Evolutionary conservation across 2,888 invertebrate genomes (phyloP).

Genomic region (Brenthis hecate): DNA sequence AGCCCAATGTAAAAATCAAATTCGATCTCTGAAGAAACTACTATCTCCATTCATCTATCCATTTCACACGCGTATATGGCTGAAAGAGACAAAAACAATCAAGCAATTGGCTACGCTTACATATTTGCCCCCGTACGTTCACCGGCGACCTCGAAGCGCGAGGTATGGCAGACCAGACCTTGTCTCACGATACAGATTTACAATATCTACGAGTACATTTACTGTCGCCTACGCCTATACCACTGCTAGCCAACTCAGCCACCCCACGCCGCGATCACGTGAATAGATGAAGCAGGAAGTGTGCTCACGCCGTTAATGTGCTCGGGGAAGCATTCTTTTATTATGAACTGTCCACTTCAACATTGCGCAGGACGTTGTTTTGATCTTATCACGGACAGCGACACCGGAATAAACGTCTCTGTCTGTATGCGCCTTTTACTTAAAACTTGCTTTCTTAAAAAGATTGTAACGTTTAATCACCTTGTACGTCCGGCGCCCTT

Average conservation of each 20-base stretch:
- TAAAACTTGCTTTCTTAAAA: neutral
- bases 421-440: neutral
- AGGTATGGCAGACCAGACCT: conserved; percentile 65
- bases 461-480: no score
- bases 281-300: conserved; percentile 43
- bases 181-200: conserved; percentile 61
- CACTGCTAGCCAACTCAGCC: conserved; percentile 18
- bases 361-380: neutral
- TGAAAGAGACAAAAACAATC: conserved; percentile 46
- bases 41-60: conserved; percentile 35
- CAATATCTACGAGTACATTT: conserved; percentile 50
- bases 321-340: conserved; percentile 20
- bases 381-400: neutral
- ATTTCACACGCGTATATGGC: conserved; percentile 36
- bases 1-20: conserved; percentile 31
- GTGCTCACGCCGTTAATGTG: neutral
- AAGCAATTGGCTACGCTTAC: conserved; percentile 57
- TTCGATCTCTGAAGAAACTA: conserved; percentile 36
- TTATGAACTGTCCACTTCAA: neutral
- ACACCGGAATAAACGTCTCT: neutral
- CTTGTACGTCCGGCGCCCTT: no score
- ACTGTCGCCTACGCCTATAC: conserved; percentile 45
- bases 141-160: conserved; percentile 67
- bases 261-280: conserved; percentile 34
- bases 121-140: conserved; percentile 67